phyloP scores from a whole-genome alignment of 2,797 vertebrate species.

The Syngnathus rostellatus region DNA sequence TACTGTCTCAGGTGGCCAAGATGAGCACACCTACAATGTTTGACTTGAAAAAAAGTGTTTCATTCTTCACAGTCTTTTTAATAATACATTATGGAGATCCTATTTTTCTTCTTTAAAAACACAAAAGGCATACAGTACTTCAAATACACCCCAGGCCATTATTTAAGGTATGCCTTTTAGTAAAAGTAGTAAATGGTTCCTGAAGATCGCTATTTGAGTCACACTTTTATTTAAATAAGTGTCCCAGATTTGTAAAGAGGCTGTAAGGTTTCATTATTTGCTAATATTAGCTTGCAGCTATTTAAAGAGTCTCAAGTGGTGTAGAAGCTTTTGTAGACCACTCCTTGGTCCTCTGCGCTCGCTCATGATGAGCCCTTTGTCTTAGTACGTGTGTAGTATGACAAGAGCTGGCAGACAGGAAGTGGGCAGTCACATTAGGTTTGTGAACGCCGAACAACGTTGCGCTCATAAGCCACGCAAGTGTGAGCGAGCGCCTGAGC shows the following conservation, averaged over 20 bases:
- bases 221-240: constrained; percentile 53
- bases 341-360: neutral
- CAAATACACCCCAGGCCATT: neutral
- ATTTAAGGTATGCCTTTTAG: constrained; percentile 34
- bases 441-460: constrained; percentile 36
- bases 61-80: neutral
- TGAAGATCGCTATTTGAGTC: constrained; percentile 47
- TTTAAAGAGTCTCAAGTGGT: constrained; percentile 48
- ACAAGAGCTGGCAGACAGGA: constrained; percentile 61
- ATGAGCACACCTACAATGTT: neutral
- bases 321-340: neutral
- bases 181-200: constrained; percentile 49
- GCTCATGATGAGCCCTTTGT: constrained; percentile 9
- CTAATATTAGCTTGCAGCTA: constrained; percentile 55
- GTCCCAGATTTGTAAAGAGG: constrained; percentile 56
- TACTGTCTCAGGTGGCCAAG: neutral
- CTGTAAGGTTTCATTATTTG: constrained; percentile 39
- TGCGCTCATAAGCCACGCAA: constrained; percentile 26
- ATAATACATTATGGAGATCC: neutral
- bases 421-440: constrained; percentile 63
- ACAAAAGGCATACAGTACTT: neutral
- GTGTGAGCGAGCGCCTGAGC: constrained; percentile 23
- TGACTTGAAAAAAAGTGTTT: neutral
- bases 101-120: neutral
- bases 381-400: constrained; percentile 42